Evolutionary conservation across 2,888 invertebrate genomes (phyloP).

Genomic region (Cephonodes hylas): DNA sequence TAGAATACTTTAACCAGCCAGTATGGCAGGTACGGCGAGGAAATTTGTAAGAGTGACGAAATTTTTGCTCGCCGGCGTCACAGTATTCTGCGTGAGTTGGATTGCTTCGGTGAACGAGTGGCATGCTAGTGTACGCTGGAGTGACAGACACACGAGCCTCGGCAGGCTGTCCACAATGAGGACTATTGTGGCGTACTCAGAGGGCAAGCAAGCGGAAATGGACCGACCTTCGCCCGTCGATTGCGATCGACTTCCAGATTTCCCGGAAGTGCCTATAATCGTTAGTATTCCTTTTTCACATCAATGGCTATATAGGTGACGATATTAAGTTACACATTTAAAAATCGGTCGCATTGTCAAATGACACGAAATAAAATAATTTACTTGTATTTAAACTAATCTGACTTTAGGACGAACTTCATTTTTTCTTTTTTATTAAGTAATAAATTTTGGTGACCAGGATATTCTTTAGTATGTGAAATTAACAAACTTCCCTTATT

Average conservation of each 20-base stretch:
- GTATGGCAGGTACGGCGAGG: constrained; percentile 53
- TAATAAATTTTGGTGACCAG: too few relatives aligned
- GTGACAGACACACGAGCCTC: constrained; percentile 32
- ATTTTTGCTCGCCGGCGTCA: constrained; percentile 64
- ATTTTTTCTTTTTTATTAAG: too few relatives aligned
- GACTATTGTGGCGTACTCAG: constrained; percentile 83
- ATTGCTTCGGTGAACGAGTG: constrained; percentile 68
- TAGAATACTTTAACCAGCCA: neutral
- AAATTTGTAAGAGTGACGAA: constrained; percentile 63
- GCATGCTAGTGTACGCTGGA: constrained; percentile 58
- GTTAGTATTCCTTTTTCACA: constrained; percentile 47
- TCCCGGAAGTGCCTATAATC: constrained; percentile 52
- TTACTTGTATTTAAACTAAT: too few relatives aligned
- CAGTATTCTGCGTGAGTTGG: constrained; percentile 71
- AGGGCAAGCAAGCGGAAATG: constrained; percentile 76
- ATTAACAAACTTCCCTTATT: too few relatives aligned
- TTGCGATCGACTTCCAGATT: constrained; percentile 64
- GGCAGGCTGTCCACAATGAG: constrained; percentile 65
- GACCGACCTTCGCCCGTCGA: constrained; percentile 68
- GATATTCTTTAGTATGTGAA: too few relatives aligned
- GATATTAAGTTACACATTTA: neutral
- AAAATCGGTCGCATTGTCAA: neutral
- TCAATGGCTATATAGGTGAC: constrained; percentile 17
- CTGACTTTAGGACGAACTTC: too few relatives aligned
- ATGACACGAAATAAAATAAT: too few relatives aligned